Evolutionary conservation across 2,797 vertebrate species (phyloP).

Genomic region (Characodon lateralis): DNA sequence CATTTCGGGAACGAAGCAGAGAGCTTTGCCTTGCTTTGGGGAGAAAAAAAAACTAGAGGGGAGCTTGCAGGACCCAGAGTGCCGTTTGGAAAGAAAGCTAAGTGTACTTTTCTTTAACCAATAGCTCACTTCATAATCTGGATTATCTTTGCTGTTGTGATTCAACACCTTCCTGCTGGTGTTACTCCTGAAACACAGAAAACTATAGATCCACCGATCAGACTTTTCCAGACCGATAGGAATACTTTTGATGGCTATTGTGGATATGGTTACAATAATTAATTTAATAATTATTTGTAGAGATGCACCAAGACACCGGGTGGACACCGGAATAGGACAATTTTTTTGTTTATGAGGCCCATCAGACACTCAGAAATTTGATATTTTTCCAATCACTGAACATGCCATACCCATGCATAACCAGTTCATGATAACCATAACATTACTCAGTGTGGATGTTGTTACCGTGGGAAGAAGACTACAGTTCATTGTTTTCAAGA

Average conservation of each 20-base stretch:
- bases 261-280: background rate
- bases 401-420: background rate
- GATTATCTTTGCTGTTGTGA: slow-evolving; percentile 27
- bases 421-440: background rate
- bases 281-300: background rate
- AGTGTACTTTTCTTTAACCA: slow-evolving; percentile 63
- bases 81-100: slow-evolving; percentile 67
- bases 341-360: background rate
- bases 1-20: slow-evolving; percentile 14
- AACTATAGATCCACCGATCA: background rate
- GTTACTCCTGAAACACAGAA: slow-evolving; percentile 23
- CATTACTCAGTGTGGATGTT: background rate
- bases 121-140: slow-evolving; percentile 31
- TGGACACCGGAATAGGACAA: background rate
- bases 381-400: background rate
- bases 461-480: background rate
- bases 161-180: slow-evolving; percentile 27
- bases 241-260: background rate
- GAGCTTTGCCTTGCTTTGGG: slow-evolving; percentile 19
- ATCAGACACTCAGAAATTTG: background rate
- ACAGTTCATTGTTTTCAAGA: background rate
- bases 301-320: background rate
- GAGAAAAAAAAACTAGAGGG: slow-evolving; percentile 20
- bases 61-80: slow-evolving; percentile 63
- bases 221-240: background rate